A percentile compares a stretch with the other conserved stretches of the same genome.
phyloP scores from a whole-genome alignment of 2,113 vertebrate species.

The Melanotaenia duboulayi region DNA sequence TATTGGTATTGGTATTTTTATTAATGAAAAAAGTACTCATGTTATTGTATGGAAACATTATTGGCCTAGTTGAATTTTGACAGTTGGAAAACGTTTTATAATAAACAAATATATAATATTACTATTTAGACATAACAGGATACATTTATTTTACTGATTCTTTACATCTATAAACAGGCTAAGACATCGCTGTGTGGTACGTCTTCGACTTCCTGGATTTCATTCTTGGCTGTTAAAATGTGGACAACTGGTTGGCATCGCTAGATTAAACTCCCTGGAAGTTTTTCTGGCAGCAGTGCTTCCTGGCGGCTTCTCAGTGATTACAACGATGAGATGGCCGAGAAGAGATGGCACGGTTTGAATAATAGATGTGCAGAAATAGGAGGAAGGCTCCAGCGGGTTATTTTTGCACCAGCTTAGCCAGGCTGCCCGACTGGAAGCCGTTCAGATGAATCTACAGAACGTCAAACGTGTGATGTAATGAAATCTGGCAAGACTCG shows the following conservation, averaged over 20 bases:
- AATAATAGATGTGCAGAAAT: conserved; percentile 67
- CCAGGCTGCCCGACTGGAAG: background rate
- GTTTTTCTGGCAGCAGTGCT: conserved; percentile 17
- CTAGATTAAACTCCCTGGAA: background rate
- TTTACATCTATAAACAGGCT: too few relatives aligned
- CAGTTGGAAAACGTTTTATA: too few relatives aligned
- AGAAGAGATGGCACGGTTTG: conserved; percentile 39
- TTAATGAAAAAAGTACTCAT: too few relatives aligned
- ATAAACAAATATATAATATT: too few relatives aligned
- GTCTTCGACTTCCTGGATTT: too few relatives aligned
- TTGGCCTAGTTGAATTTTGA: too few relatives aligned
- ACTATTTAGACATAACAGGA: too few relatives aligned
- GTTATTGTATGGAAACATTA: too few relatives aligned
- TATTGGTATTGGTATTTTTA: too few relatives aligned
- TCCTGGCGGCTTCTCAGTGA: conserved; percentile 19
- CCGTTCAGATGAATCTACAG: background rate
- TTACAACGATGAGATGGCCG: conserved; percentile 30
- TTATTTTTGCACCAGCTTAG: conserved; percentile 35
- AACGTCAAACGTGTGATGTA: background rate
- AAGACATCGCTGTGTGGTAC: too few relatives aligned
- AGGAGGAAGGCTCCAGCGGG: conserved; percentile 35
- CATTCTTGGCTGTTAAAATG: background rate
- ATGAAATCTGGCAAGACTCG: background rate
- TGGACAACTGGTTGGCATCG: background rate
- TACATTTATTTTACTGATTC: too few relatives aligned